These are phyloP conservation scores for Cavia aperea DNA, from an alignment of 2,113 vertebrate species.

Conservation along the genomic window DNA sequence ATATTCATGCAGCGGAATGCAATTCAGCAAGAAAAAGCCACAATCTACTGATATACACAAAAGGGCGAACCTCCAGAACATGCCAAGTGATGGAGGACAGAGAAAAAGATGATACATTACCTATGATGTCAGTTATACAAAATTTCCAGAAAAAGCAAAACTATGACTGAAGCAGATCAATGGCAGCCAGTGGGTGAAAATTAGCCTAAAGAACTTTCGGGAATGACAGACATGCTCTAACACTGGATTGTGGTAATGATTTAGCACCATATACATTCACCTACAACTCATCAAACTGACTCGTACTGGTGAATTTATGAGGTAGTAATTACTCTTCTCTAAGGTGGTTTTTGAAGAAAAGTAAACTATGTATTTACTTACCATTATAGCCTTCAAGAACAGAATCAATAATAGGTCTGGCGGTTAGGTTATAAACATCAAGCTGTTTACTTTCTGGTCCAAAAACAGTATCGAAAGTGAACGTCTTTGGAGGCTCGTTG, in stretches of 20 bases:
- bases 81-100: conserved; percentile 6
- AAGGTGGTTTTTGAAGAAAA: background rate
- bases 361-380: conserved; percentile 68
- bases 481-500: conserved; percentile 95
- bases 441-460: conserved; percentile 96
- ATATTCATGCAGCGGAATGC: background rate
- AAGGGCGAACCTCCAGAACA: background rate
- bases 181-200: background rate
- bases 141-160: conserved; percentile 44
- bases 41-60: background rate
- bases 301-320: background rate
- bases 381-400: conserved; percentile 98
- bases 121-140: background rate
- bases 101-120: background rate
- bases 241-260: background rate
- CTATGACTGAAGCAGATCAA: background rate
- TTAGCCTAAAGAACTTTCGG: background rate
- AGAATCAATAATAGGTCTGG: conserved; percentile 95
- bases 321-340: background rate
- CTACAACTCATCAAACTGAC: background rate
- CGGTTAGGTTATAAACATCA: conserved; percentile 98
- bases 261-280: conserved; percentile 10
- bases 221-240: background rate
- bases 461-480: conserved; percentile 98
- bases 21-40: conserved; percentile 18